Evolutionary conservation across 2,888 invertebrate genomes (phyloP).

Genomic region (Brachypalpus laphriformis): DNA sequence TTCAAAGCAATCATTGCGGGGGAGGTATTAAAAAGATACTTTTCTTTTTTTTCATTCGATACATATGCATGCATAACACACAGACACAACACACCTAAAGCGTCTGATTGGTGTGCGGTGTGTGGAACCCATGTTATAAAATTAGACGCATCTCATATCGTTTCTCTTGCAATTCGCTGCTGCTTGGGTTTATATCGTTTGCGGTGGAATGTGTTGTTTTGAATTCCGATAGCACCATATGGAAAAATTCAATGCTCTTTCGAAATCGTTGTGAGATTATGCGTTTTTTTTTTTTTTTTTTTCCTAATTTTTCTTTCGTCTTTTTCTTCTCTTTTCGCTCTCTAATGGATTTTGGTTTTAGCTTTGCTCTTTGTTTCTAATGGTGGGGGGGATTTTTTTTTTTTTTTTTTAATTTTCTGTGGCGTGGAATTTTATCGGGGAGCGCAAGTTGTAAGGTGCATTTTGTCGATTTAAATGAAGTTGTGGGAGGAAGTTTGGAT

Average conservation of each 20-base stretch:
- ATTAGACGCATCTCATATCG: conserved; percentile 59
- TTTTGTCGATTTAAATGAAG: conserved; percentile 13
- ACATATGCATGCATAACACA: not conserved
- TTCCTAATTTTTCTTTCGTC: not conserved
- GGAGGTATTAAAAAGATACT: conserved; percentile 43
- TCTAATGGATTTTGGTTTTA: conserved; percentile 15
- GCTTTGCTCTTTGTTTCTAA: conserved; percentile 20
- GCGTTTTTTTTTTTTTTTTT: conserved; percentile 12
- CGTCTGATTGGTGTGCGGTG: not conserved
- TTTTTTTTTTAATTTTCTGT: not conserved
- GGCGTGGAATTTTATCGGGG: conserved; percentile 23
- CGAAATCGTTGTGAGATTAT: conserved; percentile 56
- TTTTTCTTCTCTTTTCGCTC: conserved; percentile 5
- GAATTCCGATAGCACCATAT: conserved; percentile 69
- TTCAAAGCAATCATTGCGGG: conserved; percentile 39
- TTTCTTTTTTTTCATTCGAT: conserved; percentile 8
- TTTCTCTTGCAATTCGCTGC: conserved; percentile 56
- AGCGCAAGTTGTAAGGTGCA: conserved; percentile 25
- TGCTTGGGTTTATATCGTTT: conserved; percentile 42
- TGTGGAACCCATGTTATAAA: conserved; percentile 53
- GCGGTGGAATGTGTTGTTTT: conserved; percentile 65
- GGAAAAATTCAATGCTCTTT: conserved; percentile 63
- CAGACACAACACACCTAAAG: not conserved
- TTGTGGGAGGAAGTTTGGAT: conserved; percentile 23
- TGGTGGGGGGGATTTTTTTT: not conserved